Evolutionary conservation across 2,888 invertebrate species (phyloP), one percentile per base, ranked within the genome.

Genomic region (Epinotia bilunana): DNA sequence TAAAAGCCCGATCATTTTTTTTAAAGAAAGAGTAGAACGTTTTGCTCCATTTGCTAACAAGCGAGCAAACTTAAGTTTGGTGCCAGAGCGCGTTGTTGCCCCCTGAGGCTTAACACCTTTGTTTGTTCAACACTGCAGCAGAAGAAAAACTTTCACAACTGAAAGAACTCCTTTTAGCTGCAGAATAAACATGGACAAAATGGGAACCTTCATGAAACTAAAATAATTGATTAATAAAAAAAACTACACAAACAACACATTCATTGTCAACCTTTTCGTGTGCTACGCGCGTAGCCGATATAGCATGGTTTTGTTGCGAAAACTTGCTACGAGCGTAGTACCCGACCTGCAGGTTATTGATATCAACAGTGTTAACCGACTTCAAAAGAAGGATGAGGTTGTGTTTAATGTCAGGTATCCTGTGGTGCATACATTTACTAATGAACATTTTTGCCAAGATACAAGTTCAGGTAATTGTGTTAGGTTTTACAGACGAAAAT

Each of bases 81-180:
- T 9, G 18, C 49, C 23, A 43, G n/a, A 49, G 62, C 39, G 1
- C 16, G 64, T 49, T 18, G 70, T 65, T 53, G 64, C 53, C 70
- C 55, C 71, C 11, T 43, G 61, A 55, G 74, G 61, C 60, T 61
- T 61, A 53, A 65, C 71, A 60, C 53, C 60, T 74, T 64, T 74
- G 71, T 71, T 71, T 70, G 16, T 18, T 23, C 39, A 33, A 60
- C 63, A 60, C 65, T 55, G 74, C 63, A 58, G 18, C 46, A 33
- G 18, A 60, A 65, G 53, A 61, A 64, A 70, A 55, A 55, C 55
- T 73, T 53, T 57, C 20, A 62, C 65, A 60, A 16, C 33, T 39
- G 46, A 62, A 57, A 62, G 16, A 39, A 43, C 49, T 20, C 46
- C 3, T 53, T 33, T 23, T 49, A 18, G 55, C 20, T 62, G 53